These are phyloP conservation scores for Corvus moneduloides DNA, from an alignment of 2,113 vertebrate species.

Conservation along the genomic window DNA sequence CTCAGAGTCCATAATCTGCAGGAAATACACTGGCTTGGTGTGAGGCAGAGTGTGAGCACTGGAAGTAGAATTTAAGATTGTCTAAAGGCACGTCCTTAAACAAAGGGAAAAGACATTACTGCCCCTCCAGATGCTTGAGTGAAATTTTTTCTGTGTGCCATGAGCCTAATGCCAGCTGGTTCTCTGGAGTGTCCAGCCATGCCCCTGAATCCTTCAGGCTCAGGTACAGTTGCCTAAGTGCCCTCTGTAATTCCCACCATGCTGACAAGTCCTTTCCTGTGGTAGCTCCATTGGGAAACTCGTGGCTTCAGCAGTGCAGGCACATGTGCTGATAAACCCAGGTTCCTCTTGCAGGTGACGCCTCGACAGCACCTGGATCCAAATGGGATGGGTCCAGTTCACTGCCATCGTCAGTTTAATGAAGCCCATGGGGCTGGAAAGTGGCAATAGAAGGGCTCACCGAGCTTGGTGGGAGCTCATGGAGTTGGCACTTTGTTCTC, in stretches of 20 bases:
- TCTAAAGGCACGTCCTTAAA: not conserved
- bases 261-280: not conserved
- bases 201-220: not conserved
- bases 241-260: not conserved
- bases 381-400: fast-evolving
- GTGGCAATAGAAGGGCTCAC: not conserved
- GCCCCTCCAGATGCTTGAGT: too few species aligned
- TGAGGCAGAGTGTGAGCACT: not conserved
- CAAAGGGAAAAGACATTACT: too few species aligned
- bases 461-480: not conserved
- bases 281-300: fast-evolving
- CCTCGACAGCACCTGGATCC: fast-evolving
- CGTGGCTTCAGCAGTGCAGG: not conserved
- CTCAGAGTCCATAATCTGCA: not conserved
- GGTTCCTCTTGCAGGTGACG: not conserved
- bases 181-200: not conserved
- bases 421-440: fast-evolving
- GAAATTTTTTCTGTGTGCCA: fast-evolving
- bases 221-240: not conserved
- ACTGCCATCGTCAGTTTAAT: fast-evolving
- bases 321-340: too few species aligned
- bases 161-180: not conserved
- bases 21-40: not conserved
- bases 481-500: not conserved
- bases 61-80: not conserved